These are phyloP conservation scores for Xenopus petersii DNA, from an alignment of 2,797 vertebrate genomes.

Conservation along the genomic window DNA sequence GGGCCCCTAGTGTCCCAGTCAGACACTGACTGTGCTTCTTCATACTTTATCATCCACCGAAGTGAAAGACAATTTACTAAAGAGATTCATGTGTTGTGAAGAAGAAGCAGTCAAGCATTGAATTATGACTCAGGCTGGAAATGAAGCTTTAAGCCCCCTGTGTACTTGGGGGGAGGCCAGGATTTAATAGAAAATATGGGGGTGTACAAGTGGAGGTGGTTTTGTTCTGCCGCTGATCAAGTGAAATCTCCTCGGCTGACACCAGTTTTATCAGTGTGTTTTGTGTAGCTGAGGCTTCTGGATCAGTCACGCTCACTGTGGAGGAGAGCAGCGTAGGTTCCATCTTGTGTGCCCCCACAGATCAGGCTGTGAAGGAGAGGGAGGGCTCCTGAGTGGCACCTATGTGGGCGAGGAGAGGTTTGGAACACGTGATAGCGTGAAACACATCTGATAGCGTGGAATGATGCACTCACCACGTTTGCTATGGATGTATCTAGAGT, in stretches of 20 bases:
- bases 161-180: too few species aligned
- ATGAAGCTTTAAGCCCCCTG: too few species aligned
- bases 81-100: too few species aligned
- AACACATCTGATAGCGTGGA: conserved; percentile 1
- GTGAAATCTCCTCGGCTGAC: conserved; percentile 14
- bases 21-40: too few species aligned
- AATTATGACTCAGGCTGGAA: too few species aligned
- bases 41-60: too few species aligned
- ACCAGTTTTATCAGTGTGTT: not conserved
- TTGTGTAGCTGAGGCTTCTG: not conserved
- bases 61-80: too few species aligned
- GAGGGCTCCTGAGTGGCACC: conserved; percentile 25
- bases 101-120: too few species aligned
- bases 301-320: conserved; percentile 39
- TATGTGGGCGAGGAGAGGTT: conserved; percentile 20
- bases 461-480: not conserved
- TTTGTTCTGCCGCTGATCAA: not conserved
- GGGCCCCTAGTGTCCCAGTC: too few species aligned
- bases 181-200: too few species aligned
- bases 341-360: conserved; percentile 23
- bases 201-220: too few species aligned
- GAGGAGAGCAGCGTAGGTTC: conserved; percentile 41
- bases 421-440: conserved; percentile 11
- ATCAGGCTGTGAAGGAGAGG: conserved; percentile 29
- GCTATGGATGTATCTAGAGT: not conserved